Conservation (phyloP, 2,797 vertebrate species). For the Macropus fuliginosus region DNA sequence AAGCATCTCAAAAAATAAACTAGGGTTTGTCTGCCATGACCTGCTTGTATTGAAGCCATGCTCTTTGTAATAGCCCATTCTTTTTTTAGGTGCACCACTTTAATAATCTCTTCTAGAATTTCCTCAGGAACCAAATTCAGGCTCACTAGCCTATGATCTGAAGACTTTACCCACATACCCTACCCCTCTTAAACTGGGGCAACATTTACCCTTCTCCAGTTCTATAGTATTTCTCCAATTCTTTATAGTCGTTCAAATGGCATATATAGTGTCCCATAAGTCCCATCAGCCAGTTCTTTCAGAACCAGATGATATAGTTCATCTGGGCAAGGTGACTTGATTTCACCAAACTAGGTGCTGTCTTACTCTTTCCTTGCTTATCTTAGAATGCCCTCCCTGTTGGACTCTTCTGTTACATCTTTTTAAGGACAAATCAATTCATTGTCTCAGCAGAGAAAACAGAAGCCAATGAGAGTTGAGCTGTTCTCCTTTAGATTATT, state of each 20-base stretch:
- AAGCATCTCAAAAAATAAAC: background rate
- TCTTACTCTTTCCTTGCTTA: background rate
- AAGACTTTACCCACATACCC: background rate
- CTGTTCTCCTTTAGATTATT: background rate
- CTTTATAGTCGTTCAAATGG: background rate
- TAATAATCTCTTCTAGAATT: background rate
- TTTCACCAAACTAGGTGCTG: background rate
- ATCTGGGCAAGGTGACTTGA: background rate
- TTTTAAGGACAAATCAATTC: background rate
- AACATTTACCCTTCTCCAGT: background rate
- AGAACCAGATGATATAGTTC: background rate
- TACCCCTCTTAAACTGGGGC: background rate
- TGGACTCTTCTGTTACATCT: background rate
- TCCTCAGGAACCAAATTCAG: background rate
- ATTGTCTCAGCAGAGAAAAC: background rate
- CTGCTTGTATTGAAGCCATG: background rate
- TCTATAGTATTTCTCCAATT: background rate
- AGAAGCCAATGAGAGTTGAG: background rate
- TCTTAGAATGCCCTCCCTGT: background rate
- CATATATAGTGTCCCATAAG: background rate
- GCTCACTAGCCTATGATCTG: background rate
- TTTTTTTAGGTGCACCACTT: background rate
- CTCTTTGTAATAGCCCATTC: background rate
- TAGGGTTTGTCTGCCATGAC: background rate
- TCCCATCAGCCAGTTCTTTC: background rate